These are phyloP conservation scores for Pluvianellus socialis DNA, from an alignment of 2,113 vertebrate genomes.

Conservation along the genomic window DNA sequence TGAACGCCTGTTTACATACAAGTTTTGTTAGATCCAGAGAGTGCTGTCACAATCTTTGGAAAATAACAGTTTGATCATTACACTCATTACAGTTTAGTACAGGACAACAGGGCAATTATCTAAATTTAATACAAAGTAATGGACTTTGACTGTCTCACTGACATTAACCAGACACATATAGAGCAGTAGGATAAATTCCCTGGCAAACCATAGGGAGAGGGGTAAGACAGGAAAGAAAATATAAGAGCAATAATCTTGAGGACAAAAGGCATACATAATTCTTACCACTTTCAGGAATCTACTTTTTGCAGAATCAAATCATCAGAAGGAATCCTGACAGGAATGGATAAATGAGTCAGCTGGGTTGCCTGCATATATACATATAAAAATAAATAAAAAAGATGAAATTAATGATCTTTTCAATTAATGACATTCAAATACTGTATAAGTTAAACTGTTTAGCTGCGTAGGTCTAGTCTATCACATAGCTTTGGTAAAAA, in stretches of 20 bases:
- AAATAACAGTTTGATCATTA: background rate
- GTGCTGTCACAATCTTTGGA: background rate
- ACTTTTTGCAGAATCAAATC: background rate
- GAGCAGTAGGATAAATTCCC: background rate
- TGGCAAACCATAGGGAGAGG: background rate
- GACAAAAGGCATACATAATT: background rate
- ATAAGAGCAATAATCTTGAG: background rate
- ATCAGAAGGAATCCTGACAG: background rate
- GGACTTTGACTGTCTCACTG: background rate
- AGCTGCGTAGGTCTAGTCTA: background rate
- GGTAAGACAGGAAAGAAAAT: background rate
- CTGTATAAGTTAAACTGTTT: background rate
- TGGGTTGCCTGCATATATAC: background rate
- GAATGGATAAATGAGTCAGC: background rate
- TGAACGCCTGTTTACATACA: background rate
- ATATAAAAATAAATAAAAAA: background rate
- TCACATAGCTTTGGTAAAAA: background rate
- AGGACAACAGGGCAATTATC: slow-evolving; percentile 11
- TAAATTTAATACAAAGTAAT: background rate
- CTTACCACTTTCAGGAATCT: background rate
- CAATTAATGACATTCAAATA: background rate
- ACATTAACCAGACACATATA: background rate
- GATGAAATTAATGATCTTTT: background rate
- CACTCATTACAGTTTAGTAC: background rate
- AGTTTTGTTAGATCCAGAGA: background rate